Evolutionary conservation across 2,888 invertebrate genomes (phyloP).

Genomic region (Dusona sp.): DNA sequence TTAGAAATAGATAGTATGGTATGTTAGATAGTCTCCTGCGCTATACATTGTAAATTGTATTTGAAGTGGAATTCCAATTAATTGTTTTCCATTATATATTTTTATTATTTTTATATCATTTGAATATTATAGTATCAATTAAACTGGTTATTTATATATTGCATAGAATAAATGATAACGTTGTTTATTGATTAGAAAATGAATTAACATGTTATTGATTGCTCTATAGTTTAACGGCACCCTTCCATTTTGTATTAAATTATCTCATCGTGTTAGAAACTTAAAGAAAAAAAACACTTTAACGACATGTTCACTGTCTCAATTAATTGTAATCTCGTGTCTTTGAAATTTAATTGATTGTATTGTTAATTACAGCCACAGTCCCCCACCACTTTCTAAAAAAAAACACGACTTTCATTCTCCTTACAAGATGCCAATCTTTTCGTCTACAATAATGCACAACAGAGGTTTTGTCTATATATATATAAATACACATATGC

Average conservation of each 20-base stretch:
- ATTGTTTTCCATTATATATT: background rate
- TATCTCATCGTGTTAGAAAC: background rate
- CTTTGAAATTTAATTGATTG: slow-evolving; percentile 35
- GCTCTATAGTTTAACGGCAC: background rate
- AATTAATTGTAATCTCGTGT: slow-evolving; percentile 5
- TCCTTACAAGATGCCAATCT: slow-evolving; percentile 67
- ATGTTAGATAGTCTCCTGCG: background rate
- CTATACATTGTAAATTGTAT: background rate
- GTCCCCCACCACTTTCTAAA: slow-evolving; percentile 66
- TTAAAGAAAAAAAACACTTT: background rate
- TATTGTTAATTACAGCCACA: slow-evolving; percentile 41
- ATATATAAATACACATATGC: background rate
- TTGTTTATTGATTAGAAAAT: background rate
- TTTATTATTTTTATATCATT: background rate
- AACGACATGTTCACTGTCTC: background rate
- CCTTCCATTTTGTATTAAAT: background rate
- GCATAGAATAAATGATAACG: background rate
- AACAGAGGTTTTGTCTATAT: slow-evolving; percentile 36
- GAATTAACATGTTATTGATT: background rate
- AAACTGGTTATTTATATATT: background rate
- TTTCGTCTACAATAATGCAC: slow-evolving; percentile 62
- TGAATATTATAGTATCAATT: background rate
- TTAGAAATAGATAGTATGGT: too few species aligned
- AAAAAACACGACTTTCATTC: slow-evolving; percentile 67
- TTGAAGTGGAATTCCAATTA: background rate